Conservation (phyloP, 1,140 invertebrate species). For the Stegodyphus dumicola region DNA sequence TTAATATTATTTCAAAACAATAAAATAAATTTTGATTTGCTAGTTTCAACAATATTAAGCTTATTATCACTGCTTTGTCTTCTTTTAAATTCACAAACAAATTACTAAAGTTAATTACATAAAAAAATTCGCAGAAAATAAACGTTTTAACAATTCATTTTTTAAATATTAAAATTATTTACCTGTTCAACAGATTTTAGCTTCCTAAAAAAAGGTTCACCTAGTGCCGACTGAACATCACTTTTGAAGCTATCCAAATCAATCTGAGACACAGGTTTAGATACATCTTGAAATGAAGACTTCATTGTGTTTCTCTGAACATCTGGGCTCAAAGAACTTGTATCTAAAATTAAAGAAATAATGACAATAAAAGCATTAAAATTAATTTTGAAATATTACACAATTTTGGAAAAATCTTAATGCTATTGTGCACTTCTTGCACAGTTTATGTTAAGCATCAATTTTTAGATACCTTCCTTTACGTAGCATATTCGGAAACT, state of each 20-base stretch:
- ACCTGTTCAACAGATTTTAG: conserved; percentile 51
- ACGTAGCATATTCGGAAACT: no score
- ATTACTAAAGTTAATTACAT: not conserved
- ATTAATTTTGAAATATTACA: not conserved
- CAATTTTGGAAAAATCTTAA: no score
- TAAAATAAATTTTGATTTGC: no score
- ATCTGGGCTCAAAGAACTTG: not conserved
- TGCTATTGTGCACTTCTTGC: no score
- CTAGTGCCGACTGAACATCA: conserved; percentile 44
- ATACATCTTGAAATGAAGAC: not conserved
- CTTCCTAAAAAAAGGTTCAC: conserved; percentile 51
- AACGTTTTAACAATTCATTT: not conserved
- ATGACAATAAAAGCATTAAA: not conserved
- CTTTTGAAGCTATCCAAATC: conserved; percentile 53
- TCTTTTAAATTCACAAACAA: not conserved
- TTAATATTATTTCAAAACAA: no score
- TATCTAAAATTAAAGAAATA: conserved; percentile 6
- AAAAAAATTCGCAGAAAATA: not conserved
- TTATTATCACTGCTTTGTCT: no score
- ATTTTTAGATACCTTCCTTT: no score
- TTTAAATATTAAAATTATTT: not conserved
- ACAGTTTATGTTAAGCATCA: no score
- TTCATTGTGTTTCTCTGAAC: not conserved
- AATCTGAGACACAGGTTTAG: conserved; percentile 15
- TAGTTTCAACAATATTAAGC: no score